Evolutionary conservation across 2,797 vertebrate genomes (phyloP).

Genomic region (Antrozous pallidus): DNA sequence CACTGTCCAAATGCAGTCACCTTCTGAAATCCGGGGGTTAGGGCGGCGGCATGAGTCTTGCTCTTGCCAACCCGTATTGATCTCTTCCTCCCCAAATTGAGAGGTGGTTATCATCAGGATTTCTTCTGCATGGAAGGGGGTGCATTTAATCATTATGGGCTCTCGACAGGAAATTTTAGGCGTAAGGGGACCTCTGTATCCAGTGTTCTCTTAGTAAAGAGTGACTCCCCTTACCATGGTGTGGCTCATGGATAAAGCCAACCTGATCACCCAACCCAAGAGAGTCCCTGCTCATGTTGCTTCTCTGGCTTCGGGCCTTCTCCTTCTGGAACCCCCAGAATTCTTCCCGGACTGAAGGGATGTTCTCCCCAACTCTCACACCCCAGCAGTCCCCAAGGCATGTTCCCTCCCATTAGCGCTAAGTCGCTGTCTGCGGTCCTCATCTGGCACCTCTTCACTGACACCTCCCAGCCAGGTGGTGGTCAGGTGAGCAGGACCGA

Average conservation of each 20-base stretch:
- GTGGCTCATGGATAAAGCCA: not conserved
- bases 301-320: not conserved
- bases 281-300: not conserved
- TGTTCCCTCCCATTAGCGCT: not conserved
- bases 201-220: not conserved
- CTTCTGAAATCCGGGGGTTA: not conserved
- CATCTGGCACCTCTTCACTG: not conserved
- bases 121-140: not conserved
- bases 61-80: not conserved
- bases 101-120: not conserved
- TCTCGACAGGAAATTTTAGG: not conserved
- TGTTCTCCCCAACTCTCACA: fast-evolving
- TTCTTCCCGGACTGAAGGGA: not conserved
- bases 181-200: not conserved
- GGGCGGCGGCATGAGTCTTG: not conserved
- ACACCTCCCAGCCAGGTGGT: not conserved
- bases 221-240: fast-evolving
- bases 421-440: not conserved
- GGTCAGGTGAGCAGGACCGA: not conserved
- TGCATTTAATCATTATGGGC: not conserved
- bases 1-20: not conserved
- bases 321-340: not conserved
- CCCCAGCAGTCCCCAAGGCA: not conserved
- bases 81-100: not conserved
- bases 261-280: no score